These are phyloP conservation scores for Neogobius melanostomus DNA, from an alignment of 2,113 vertebrate genomes.

Conservation along the genomic window DNA sequence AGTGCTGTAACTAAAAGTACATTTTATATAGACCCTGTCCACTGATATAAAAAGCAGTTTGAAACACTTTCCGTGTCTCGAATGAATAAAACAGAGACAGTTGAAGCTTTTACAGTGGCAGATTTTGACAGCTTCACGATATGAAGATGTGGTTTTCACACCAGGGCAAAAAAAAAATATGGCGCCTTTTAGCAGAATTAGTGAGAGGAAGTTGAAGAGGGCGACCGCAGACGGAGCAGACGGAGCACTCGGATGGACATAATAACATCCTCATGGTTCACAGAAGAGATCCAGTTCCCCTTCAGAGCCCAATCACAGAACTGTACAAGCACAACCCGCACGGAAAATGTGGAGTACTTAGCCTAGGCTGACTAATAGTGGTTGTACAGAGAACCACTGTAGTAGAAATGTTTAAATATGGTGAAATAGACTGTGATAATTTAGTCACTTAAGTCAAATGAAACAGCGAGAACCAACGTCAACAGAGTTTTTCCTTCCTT, in stretches of 20 bases:
- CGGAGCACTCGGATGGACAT: conserved; percentile 39
- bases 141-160: not conserved
- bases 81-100: not conserved
- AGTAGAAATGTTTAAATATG: too few relatives aligned
- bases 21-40: not conserved
- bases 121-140: not conserved
- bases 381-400: not conserved
- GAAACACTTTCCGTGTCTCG: not conserved
- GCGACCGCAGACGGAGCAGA: conserved; percentile 5
- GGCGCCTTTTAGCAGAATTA: not conserved
- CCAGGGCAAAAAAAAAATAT: not conserved
- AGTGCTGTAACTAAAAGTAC: too few relatives aligned
- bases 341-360: conserved; percentile 3
- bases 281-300: conserved; percentile 46
- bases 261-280: conserved; percentile 31
- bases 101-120: not conserved
- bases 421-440: too few relatives aligned
- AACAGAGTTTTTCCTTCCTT: too few relatives aligned
- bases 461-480: too few relatives aligned
- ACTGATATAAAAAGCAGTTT: not conserved
- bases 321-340: not conserved
- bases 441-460: too few relatives aligned
- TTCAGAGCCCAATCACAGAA: conserved; percentile 38
- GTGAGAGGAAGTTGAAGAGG: conserved; percentile 11
- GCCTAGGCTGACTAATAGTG: conserved; percentile 12